These are phyloP conservation scores for Dipus sagitta DNA, from an alignment of 2,797 vertebrate genomes.

Conservation along the genomic window DNA sequence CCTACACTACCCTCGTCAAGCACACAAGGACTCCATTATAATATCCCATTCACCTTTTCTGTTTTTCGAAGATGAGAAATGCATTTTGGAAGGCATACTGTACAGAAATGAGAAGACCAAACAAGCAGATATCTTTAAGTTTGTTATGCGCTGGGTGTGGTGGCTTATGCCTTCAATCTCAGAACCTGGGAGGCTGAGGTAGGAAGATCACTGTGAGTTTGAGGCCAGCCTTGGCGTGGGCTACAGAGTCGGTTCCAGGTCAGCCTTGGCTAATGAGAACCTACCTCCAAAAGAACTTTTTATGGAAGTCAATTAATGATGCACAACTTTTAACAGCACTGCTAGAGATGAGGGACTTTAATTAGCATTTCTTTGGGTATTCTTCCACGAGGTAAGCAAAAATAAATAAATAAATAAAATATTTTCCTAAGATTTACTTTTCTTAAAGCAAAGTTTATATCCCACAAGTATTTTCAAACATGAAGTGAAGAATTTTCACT, in stretches of 20 bases:
- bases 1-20: conserved; percentile 40
- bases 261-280: no score
- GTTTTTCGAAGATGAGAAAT: conserved; percentile 48
- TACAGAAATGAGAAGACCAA: conserved; percentile 29
- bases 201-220: no score
- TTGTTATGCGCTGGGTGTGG: no score
- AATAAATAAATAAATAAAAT: conserved; percentile 50
- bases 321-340: conserved; percentile 66
- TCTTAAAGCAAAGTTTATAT: conserved; percentile 44
- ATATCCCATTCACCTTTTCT: conserved; percentile 9
- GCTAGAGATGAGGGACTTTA: conserved; percentile 69
- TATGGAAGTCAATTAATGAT: conserved; percentile 65
- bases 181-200: no score
- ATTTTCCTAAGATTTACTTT: conserved; percentile 64
- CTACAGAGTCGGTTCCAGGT: no score
- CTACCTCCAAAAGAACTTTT: no score
- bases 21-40: conserved; percentile 26
- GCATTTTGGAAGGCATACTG: conserved; percentile 50
- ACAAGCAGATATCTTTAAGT: conserved; percentile 65
- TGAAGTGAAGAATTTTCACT: conserved; percentile 31
- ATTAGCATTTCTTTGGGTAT: conserved; percentile 66
- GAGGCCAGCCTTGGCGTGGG: no score
- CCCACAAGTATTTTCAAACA: background rate
- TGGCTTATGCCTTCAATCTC: no score
- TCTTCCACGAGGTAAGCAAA: conserved; percentile 66